These are phyloP conservation scores for Lapara coniferarum DNA, from an alignment of 2,888 invertebrate species.

Conservation along the genomic window DNA sequence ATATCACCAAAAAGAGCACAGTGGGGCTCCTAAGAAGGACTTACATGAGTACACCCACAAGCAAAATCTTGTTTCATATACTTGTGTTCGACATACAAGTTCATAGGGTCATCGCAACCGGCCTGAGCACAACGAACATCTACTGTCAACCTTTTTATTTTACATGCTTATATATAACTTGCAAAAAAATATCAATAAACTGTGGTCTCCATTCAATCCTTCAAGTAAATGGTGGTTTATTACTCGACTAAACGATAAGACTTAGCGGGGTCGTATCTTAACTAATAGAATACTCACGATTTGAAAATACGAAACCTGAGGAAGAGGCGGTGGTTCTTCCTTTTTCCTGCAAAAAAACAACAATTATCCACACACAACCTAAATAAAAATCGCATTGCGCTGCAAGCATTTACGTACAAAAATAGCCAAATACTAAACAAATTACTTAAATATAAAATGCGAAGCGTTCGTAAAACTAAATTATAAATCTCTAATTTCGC, in stretches of 20 bases:
- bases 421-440: neutral
- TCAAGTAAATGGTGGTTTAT: too few species aligned
- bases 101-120: too few species aligned
- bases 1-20: too few species aligned
- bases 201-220: too few species aligned
- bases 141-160: neutral
- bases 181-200: too few species aligned
- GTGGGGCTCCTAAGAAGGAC: too few species aligned
- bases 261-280: too few species aligned
- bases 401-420: neutral
- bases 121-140: neutral
- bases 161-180: too few species aligned
- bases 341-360: constrained; percentile 35
- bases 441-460: too few species aligned
- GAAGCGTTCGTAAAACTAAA: neutral
- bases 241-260: too few species aligned
- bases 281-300: constrained; percentile 51
- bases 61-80: too few species aligned
- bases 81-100: neutral
- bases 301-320: constrained; percentile 47
- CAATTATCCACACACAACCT: neutral
- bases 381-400: constrained; percentile 13
- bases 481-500: neutral
- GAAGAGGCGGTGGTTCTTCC: constrained; percentile 32
- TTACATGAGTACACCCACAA: too few species aligned